Evolutionary conservation across 2,113 vertebrate genomes (phyloP).

Genomic region (Calidris pygmaea): DNA sequence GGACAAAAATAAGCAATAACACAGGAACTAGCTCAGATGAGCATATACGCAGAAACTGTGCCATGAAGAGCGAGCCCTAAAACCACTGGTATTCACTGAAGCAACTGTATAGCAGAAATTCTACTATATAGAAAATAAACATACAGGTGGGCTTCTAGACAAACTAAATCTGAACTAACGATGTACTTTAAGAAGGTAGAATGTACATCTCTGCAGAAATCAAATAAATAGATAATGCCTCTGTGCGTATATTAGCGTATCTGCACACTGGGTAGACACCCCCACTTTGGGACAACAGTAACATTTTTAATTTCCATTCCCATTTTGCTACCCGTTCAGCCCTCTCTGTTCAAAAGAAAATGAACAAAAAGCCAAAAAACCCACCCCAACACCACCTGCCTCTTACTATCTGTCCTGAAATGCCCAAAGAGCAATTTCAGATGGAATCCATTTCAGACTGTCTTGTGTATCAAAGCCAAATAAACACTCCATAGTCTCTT

Average conservation of each 20-base stretch:
- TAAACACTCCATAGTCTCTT: neutral
- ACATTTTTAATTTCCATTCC: neutral
- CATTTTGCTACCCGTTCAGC: neutral
- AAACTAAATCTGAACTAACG: neutral
- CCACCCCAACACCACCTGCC: neutral
- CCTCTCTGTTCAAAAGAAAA: neutral
- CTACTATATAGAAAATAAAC: neutral
- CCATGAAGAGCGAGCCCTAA: neutral
- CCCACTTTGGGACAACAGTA: no score
- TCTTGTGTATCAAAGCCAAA: neutral
- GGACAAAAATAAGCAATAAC: neutral
- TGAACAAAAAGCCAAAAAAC: neutral
- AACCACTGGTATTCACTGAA: neutral
- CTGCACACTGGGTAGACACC: no score
- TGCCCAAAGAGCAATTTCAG: neutral
- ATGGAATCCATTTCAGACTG: neutral
- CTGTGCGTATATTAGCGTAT: no score
- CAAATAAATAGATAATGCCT: no score
- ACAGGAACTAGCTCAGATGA: neutral
- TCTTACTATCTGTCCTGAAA: neutral
- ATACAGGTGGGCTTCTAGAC: neutral
- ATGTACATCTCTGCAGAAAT: no score
- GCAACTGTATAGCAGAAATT: neutral
- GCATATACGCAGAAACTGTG: neutral
- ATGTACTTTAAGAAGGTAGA: no score